Base-by-base conservation (phyloP, 2,888 invertebrate species). In the Epinotia bilunana region DNA sequence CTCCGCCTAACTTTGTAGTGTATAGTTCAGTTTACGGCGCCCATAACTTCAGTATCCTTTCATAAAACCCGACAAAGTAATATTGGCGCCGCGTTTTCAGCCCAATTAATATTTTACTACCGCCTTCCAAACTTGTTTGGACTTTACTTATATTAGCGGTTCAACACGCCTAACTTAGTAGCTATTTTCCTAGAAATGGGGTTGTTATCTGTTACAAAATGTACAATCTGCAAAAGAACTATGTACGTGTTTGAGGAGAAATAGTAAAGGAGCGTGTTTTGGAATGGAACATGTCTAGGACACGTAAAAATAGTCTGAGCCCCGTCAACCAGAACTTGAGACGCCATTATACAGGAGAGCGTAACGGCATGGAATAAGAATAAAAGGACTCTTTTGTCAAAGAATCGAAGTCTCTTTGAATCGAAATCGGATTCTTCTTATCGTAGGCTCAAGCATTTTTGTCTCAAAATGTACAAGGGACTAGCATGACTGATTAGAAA, bases 41-140 rank as follows among this genome's bases (percentile, higher is more conserved):
- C 64, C 74, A 74, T 74, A 74, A 74, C 70, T 74, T 53, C 67
- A 12, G 64, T 60, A 60, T 43, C 64, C 70, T 65, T 65, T 74
- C 70, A 71, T 74, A 74, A 69, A 74, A 71, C 64, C 46, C 58
- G 53, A 74, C 74, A 74, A 74, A 74, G 74, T 74, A 69, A 68
- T 73, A 69, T 57, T 12, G 72, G 57, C 39, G 72, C 64, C 55
- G 18, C 57, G 58, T 74, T 74, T 65, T 64, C 70, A 71, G 70
- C 39, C 46, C 74, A 74, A 74, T 74, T 74, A 74, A 65, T 74
- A 74, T 71, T 74, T 65, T 74, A 74, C 74, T 28, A 23, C 73
- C 62, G 43, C 43, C 63, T 43, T 57, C 60, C 18, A 49, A 46
- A 71, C 64, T 71, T 71, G 73, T 61, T 63, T 53, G 53, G 39